Percentiles rank a stretch among this genome's conserved stretches.
These are phyloP conservation scores for Petrolisthes manimaculis DNA, from an alignment of 2,888 invertebrate genomes.

Conservation along the genomic window DNA sequence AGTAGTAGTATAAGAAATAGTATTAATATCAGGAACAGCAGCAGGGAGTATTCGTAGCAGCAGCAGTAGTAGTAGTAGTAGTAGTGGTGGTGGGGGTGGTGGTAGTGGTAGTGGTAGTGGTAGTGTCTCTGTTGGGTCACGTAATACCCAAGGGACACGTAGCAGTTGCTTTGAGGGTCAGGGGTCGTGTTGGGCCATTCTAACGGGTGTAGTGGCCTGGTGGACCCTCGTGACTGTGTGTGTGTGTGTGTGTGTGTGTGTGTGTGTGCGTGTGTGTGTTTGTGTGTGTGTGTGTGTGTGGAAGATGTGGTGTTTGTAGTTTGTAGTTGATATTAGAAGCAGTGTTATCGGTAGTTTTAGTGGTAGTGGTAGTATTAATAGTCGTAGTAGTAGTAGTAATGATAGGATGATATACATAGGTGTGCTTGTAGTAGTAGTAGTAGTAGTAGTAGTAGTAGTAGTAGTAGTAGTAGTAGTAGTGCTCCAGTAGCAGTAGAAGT, in stretches of 20 bases:
- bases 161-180: not conserved
- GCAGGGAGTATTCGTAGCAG: no score
- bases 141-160: no score
- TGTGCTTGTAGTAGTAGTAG: not conserved
- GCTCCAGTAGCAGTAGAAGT: no score
- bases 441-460: not conserved
- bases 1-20: no score
- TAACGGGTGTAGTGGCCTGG: no score
- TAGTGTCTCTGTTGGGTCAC: no score
- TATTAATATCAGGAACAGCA: no score
- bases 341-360: not conserved
- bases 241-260: constrained; percentile 8
- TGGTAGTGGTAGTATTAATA: not conserved
- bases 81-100: no score
- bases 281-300: constrained; percentile 2
- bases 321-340: not conserved
- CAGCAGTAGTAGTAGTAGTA: no score
- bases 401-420: no score
- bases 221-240: not conserved
- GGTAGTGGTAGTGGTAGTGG: no score
- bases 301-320: not conserved
- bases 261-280: constrained; percentile 19
- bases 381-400: not conserved
- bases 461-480: not conserved
- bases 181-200: not conserved